phyloP scores from a whole-genome alignment of 2,888 invertebrate species.

The Eulithis testata region DNA sequence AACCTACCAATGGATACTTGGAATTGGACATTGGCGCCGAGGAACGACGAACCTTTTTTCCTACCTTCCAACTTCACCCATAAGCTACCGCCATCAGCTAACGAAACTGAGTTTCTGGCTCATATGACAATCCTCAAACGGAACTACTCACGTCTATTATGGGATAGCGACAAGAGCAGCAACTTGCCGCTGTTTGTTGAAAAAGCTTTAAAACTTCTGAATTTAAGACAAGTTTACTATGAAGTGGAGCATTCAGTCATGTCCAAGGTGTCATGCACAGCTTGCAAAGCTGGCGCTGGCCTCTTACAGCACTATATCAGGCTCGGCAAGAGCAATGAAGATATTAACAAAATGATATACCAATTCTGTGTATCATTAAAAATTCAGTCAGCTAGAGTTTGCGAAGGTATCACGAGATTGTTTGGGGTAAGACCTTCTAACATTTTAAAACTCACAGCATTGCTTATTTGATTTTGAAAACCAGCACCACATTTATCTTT shows the following conservation, averaged over 20 bases:
- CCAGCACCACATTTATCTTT: neutral
- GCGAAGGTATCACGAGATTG: slow-evolving; percentile 93
- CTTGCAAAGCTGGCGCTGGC: slow-evolving; percentile 94
- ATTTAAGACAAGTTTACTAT: slow-evolving; percentile 91
- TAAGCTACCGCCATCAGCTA: slow-evolving; percentile 79
- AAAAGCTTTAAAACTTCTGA: slow-evolving; percentile 91
- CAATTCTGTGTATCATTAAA: slow-evolving; percentile 94
- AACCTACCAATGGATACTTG: slow-evolving; percentile 77
- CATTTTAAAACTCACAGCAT: neutral
- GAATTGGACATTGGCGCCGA: slow-evolving; percentile 72
- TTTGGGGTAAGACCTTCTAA: slow-evolving; percentile 88
- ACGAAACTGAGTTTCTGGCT: slow-evolving; percentile 76
- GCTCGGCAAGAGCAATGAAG: slow-evolving; percentile 92
- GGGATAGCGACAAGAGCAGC: slow-evolving; percentile 89
- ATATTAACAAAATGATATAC: slow-evolving; percentile 93
- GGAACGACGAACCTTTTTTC: slow-evolving; percentile 74
- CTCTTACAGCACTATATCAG: slow-evolving; percentile 93
- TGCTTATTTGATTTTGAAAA: neutral
- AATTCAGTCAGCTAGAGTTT: slow-evolving; percentile 94
- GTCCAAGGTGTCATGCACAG: slow-evolving; percentile 96
- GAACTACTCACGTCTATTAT: slow-evolving; percentile 86
- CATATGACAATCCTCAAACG: slow-evolving; percentile 75
- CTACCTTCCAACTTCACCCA: slow-evolving; percentile 77
- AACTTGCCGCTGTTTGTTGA: slow-evolving; percentile 92
- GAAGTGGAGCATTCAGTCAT: slow-evolving; percentile 97